Evolutionary conservation across 2,888 invertebrate species (phyloP), one percentile per base, ranked within the genome.

Genomic region (Folsomia manolachei): DNA sequence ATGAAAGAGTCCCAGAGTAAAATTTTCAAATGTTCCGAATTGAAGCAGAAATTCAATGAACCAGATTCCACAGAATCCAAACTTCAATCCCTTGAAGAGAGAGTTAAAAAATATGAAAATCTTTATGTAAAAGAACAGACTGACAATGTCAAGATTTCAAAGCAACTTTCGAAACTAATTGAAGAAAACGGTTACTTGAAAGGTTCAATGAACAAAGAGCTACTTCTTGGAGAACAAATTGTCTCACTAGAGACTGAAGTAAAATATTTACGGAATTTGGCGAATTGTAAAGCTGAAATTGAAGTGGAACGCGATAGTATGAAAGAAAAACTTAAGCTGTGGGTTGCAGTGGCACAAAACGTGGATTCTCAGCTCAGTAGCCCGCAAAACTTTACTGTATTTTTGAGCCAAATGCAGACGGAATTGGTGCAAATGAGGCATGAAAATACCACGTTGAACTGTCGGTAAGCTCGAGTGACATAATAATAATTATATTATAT

Each of bases 81-180:
- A 19, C 56, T 71, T 9, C 61, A 64, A 63, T 26, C 14, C 27
- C 61, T 67, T 9, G 73, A 75, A 11, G 78, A 74, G 27, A 65
- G 63, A 52, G 52, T 79, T 7, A 77, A 71, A 24, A 77, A 77
- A 56, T 78, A 64, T 68, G 80, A 81, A 72, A 79, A 81, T 73
- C 51, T 76, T 24, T 79, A 72, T 62, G 71, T 76, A 2, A 71
- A 75, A 23, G 75, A 79, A 19, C 79, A 79, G 67, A 63, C 69
- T 27, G 74, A 74, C 64, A 77, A 75, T 64, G 25, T 66, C 9
- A 76, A 68, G 4, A 27, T 79, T 2, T n/a, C 61, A 2, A 56
- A 72, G 23, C 53, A 65, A 27, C 56, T 76, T 11, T 63, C 69
- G 0, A 77, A 74, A 66, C 23, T 76, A 1, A 27, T 63, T 18